These are phyloP conservation scores for Datnioides undecimradiatus DNA, from an alignment of 2,113 vertebrate genomes.

Conservation along the genomic window DNA sequence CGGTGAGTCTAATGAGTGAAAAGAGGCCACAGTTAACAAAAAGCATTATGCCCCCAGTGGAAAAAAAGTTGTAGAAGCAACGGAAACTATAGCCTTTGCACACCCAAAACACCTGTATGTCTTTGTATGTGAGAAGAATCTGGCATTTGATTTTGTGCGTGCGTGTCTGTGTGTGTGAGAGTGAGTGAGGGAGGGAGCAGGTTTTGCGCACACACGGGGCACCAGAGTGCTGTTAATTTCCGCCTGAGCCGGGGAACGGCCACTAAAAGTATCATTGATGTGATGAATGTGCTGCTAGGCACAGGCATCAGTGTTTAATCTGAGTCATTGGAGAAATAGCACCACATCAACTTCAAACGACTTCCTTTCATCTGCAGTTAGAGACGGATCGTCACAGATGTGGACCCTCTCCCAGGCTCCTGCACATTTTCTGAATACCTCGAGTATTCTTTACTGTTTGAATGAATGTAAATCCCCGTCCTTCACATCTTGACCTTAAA, in stretches of 20 bases:
- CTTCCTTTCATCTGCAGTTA: conserved; percentile 73
- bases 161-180: neutral
- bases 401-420: conserved; percentile 39
- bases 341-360: conserved; percentile 72
- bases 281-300: conserved; percentile 75
- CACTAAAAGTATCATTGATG: conserved; percentile 78
- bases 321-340: conserved; percentile 78
- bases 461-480: neutral
- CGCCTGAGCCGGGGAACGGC: conserved; percentile 65
- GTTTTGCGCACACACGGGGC: conserved; percentile 49
- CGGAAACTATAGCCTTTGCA: neutral
- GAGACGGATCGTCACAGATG: conserved; percentile 59
- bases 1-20: conserved; percentile 43
- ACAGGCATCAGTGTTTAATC: conserved; percentile 78
- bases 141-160: neutral
- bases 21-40: conserved; percentile 17
- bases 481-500: neutral
- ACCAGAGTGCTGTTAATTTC: conserved; percentile 79
- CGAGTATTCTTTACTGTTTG: neutral
- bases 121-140: conserved; percentile 21
- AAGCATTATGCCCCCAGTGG: neutral
- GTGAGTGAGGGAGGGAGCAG: conserved; percentile 10
- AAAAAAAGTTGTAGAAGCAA: conserved; percentile 1
- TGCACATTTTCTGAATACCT: conserved; percentile 28
- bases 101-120: conserved; percentile 32